Conservation (phyloP, 1,140 invertebrate genomes). For the Brachionus calyciflorus region DNA sequence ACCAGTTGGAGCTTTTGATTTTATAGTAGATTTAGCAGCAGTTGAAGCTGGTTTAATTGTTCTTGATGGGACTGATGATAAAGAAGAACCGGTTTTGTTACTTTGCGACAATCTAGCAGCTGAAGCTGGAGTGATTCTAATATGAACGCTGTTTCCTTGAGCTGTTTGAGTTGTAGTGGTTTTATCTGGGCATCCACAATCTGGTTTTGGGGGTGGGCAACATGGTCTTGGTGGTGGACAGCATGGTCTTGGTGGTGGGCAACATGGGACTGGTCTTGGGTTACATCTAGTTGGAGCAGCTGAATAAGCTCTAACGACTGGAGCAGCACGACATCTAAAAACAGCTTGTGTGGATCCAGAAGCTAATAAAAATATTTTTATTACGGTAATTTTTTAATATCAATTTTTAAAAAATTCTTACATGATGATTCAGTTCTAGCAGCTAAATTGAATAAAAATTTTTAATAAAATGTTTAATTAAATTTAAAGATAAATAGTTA, state of each 20-base stretch:
- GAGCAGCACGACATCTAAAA: background rate
- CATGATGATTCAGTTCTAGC: background rate
- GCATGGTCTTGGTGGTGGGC: background rate
- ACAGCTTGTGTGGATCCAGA: background rate
- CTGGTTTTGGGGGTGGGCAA: background rate
- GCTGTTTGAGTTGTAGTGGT: background rate
- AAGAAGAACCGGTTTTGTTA: background rate
- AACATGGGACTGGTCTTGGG: background rate
- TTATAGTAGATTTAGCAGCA: background rate
- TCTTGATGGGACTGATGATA: constrained; percentile 17
- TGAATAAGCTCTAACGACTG: background rate
- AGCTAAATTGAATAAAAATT: background rate
- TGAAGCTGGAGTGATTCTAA: constrained; percentile 34
- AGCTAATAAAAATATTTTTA: background rate
- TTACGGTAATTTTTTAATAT: background rate
- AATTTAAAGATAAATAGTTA: background rate
- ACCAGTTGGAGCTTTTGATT: constrained; percentile 1
- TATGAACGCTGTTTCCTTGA: background rate
- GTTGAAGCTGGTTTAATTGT: background rate
- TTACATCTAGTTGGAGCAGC: constrained; percentile 4
- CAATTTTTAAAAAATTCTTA: background rate
- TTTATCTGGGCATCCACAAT: background rate
- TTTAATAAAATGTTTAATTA: background rate
- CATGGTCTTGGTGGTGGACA: constrained; percentile 24
- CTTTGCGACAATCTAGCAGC: background rate